Evolutionary conservation across 2,113 vertebrate genomes (phyloP).

Genomic region (Cygnus buccinator): DNA sequence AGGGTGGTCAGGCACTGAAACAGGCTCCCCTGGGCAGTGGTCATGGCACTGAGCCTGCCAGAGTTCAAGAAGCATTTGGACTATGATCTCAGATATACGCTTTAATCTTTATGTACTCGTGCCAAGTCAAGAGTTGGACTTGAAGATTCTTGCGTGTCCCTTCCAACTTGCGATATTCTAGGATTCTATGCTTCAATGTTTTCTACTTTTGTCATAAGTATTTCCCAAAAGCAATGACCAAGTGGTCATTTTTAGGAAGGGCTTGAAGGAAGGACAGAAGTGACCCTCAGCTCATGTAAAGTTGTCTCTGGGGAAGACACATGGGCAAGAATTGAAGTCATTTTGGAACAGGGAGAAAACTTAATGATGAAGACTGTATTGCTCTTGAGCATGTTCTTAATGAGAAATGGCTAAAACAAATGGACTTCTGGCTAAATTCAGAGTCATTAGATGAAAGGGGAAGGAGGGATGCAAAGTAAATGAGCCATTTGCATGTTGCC

Average conservation of each 20-base stretch:
- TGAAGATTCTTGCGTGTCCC: too few species aligned
- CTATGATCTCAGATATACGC: too few species aligned
- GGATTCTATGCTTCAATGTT: not conserved
- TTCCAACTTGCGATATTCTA: too few species aligned
- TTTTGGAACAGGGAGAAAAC: not conserved
- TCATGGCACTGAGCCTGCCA: too few species aligned
- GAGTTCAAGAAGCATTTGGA: too few species aligned
- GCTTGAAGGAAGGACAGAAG: not conserved
- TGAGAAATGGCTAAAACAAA: not conserved
- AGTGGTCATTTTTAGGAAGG: not conserved
- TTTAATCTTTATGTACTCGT: too few species aligned
- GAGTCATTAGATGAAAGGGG: not conserved
- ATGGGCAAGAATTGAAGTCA: not conserved
- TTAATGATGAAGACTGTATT: not conserved
- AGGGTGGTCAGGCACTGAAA: too few species aligned
- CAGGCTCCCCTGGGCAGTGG: too few species aligned
- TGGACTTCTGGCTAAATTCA: not conserved
- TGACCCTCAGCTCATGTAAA: not conserved
- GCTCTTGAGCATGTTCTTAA: not conserved
- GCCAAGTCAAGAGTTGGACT: too few species aligned
- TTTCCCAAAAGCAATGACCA: not conserved
- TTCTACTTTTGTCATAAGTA: not conserved
- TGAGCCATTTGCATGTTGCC: not conserved
- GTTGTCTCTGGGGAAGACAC: not conserved
- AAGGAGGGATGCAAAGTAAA: not conserved